Percentiles rank a stretch among this genome's conserved stretches.
These are phyloP conservation scores for Pseudopleuronectes americanus DNA, from an alignment of 2,797 vertebrate genomes.

Conservation along the genomic window DNA sequence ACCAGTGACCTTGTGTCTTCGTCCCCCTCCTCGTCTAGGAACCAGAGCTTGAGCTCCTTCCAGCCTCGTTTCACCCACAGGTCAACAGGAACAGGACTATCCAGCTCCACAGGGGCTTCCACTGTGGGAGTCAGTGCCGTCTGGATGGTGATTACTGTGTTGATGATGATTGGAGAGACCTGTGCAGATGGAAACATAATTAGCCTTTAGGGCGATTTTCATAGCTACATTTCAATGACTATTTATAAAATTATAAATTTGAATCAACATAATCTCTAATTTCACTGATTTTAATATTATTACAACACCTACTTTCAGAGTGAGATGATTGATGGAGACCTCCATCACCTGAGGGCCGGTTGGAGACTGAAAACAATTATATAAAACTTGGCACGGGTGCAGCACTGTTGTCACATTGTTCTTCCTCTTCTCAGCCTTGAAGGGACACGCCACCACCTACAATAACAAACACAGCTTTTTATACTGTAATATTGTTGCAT, in stretches of 20 bases:
- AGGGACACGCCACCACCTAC: constrained; percentile 91
- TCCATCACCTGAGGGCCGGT: constrained; percentile 86
- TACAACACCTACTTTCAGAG: constrained; percentile 87
- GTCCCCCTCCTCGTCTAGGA: constrained; percentile 91
- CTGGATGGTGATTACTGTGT: constrained; percentile 96
- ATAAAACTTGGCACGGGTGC: constrained; percentile 94
- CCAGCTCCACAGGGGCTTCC: constrained; percentile 85
- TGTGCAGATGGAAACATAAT: constrained; percentile 58
- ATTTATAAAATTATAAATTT: neutral
- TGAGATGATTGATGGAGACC: constrained; percentile 89
- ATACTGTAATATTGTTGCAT: neutral
- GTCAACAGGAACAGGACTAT: constrained; percentile 84
- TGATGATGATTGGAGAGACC: constrained; percentile 99
- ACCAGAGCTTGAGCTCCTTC: constrained; percentile 94
- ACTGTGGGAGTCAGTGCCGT: constrained; percentile 89
- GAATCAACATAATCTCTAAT: neutral
- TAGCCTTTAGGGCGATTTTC: too few relatives aligned
- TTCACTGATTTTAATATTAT: neutral
- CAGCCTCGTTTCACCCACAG: constrained; percentile 90
- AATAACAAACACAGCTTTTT: constrained; percentile 7
- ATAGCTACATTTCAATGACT: neutral
- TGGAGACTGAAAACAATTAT: constrained; percentile 82
- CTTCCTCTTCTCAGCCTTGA: constrained; percentile 88
- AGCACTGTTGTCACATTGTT: constrained; percentile 92
- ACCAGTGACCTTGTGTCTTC: constrained; percentile 71